These are phyloP conservation scores for Pedionomus torquatus DNA, from an alignment of 2,113 vertebrate genomes.

Conservation along the genomic window DNA sequence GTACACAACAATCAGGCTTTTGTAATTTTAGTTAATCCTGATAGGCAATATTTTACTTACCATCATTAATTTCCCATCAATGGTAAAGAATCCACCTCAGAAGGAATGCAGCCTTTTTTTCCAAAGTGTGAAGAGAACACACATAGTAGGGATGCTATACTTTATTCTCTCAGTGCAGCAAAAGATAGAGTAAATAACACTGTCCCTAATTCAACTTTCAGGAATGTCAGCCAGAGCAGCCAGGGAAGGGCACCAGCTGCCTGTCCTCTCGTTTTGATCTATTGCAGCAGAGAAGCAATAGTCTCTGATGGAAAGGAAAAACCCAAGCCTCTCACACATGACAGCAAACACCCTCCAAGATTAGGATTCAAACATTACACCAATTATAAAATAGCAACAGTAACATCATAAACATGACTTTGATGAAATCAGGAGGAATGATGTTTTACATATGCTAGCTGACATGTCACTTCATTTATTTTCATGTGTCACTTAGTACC, in stretches of 20 bases:
- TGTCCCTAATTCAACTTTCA: constrained; percentile 67
- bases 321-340: background rate
- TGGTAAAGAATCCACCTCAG: constrained; percentile 41
- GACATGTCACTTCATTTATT: background rate
- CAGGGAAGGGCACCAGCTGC: constrained; percentile 58
- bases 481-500: background rate
- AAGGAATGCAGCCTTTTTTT: background rate
- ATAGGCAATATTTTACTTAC: background rate
- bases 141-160: background rate
- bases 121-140: constrained; percentile 15
- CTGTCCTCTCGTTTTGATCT: constrained; percentile 27
- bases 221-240: constrained; percentile 57
- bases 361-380: background rate
- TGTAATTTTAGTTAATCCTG: background rate
- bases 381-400: background rate
- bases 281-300: background rate
- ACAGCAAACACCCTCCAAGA: background rate
- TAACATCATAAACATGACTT: background rate
- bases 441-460: background rate
- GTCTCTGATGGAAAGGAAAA: background rate
- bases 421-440: background rate
- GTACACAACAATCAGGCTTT: background rate
- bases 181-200: constrained; percentile 61
- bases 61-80: constrained; percentile 34
- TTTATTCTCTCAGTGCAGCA: constrained; percentile 26